Base-by-base conservation (phyloP, 2,113 vertebrate genomes). In the Serinus canaria region DNA sequence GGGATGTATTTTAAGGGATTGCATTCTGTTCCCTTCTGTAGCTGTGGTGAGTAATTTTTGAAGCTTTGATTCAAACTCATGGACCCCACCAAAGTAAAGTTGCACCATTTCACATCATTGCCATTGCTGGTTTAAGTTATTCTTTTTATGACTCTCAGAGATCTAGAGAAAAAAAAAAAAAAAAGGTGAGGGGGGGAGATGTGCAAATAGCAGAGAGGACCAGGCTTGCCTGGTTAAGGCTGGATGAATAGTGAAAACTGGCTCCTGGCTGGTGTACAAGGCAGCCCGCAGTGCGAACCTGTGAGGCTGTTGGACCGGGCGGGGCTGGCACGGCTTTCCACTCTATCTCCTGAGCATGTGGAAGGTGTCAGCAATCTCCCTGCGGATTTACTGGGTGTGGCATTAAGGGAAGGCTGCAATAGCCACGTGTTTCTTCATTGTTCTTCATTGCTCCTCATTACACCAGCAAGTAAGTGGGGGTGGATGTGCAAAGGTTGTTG, bases 261-360 rank as follows among this genome's bases (percentile, higher is more conserved):
- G 55, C 33, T 21, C 9, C 27, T 23, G 56, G 41, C 74, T 10
- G n/a, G 9, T 2, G 13, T n/a, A 16, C 0, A 0, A 44, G 63
- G 56, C 74, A 50, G 58, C 33, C 70, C 2, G 0, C 12, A 7
- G 43, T 1, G 4, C 13, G 7, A 35, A 44, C 33, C 30, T 10
- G 9, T 2, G 35, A 75, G 43, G 8, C 24, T 43, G 2, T 16
- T 16, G 7, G 33, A 25, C 15, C 1, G 0, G 2, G 4, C 0
- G 0, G 47, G 25, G 33, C 39, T 53, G 53, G 44, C 28, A 2
- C 0, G 1, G 58, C 30, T 66, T 43, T 39, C 37, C 30, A 2
- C 0, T 1, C 0, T 24, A 7, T 3, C 55, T 13, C 11, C 63
- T 31, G 69, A 18, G 46, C 1, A 1, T 5, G 2, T 16, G 25